A percentile compares a stretch with the other conserved stretches of the same genome.
Evolutionary conservation across 2,888 invertebrate species (phyloP).

Genomic region (Maniola hyperantus): DNA sequence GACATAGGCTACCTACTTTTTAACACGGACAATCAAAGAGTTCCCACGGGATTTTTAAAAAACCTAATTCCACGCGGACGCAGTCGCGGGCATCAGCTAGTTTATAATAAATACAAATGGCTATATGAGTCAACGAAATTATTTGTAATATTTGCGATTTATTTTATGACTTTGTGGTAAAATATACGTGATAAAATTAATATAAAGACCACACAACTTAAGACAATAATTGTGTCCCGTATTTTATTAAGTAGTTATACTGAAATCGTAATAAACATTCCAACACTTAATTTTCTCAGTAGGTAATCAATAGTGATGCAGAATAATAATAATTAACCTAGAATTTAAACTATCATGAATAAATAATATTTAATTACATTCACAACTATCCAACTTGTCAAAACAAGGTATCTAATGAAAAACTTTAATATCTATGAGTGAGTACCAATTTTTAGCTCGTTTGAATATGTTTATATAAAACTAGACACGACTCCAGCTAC

Average conservation of each 20-base stretch:
- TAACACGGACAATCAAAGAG: too few species aligned
- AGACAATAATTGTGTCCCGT: neutral
- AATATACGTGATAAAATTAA: slow-evolving; percentile 7
- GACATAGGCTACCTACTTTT: too few species aligned
- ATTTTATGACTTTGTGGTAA: slow-evolving; percentile 3
- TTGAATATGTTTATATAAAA: too few species aligned
- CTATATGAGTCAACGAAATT: too few species aligned
- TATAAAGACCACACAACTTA: slow-evolving; percentile 7
- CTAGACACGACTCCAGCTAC: too few species aligned
- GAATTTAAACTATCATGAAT: slow-evolving; percentile 24
- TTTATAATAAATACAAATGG: too few species aligned
- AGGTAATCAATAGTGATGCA: slow-evolving; percentile 18
- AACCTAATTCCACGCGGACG: too few species aligned
- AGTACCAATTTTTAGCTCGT: too few species aligned
- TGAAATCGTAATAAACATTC: slow-evolving; percentile 33
- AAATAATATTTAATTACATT: slow-evolving; percentile 5
- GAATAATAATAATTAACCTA: slow-evolving; percentile 24
- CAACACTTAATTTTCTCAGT: slow-evolving; percentile 26
- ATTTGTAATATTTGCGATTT: neutral
- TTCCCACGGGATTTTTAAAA: too few species aligned
- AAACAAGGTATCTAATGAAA: slow-evolving; percentile 1
- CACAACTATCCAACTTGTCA: slow-evolving; percentile 10
- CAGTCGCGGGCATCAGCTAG: too few species aligned
- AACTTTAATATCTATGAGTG: too few species aligned
- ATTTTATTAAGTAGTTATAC: slow-evolving; percentile 23